These are phyloP conservation scores for Fundulus diaphanus DNA, from an alignment of 2,797 vertebrate species.

Conservation along the genomic window DNA sequence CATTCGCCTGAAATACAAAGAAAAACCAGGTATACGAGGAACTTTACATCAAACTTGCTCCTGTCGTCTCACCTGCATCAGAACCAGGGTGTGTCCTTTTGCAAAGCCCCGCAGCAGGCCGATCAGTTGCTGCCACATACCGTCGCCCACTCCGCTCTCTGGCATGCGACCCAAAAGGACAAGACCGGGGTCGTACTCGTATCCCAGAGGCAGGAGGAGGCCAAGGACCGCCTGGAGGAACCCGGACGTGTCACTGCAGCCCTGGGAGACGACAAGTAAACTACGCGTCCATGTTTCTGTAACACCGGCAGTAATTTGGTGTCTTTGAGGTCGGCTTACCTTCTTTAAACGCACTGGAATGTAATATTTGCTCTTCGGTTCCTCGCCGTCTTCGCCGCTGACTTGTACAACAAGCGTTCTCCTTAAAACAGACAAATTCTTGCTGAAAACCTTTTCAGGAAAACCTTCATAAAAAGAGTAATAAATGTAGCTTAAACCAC, in stretches of 20 bases:
- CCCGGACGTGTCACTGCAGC: constrained; percentile 54
- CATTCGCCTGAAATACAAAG: constrained; percentile 53
- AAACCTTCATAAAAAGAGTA: not conserved
- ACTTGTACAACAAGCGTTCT: constrained; percentile 76
- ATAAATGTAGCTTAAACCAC: not conserved
- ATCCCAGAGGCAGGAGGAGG: constrained; percentile 79
- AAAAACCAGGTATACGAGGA: not conserved
- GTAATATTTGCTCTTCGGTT: constrained; percentile 49
- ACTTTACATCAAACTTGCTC: not conserved
- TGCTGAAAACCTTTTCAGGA: not conserved
- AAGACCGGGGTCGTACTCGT: constrained; percentile 76
- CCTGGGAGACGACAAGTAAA: constrained; percentile 49
- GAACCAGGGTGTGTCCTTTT: constrained; percentile 71
- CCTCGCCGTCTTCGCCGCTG: constrained; percentile 43
- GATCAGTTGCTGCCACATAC: constrained; percentile 75
- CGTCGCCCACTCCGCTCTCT: constrained; percentile 33
- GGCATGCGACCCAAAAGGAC: constrained; percentile 68
- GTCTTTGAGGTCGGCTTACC: constrained; percentile 55
- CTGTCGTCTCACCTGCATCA: constrained; percentile 73
- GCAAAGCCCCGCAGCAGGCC: constrained; percentile 78
- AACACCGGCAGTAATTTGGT: not conserved
- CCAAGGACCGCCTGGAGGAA: constrained; percentile 69
- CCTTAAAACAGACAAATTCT: constrained; percentile 51
- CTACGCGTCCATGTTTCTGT: not conserved
- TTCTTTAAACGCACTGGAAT: constrained; percentile 74